Percentiles rank a stretch among this genome's conserved stretches.
Conservation (phyloP, 2,113 vertebrate genomes). For the Periophthalmodon schlosseri region DNA sequence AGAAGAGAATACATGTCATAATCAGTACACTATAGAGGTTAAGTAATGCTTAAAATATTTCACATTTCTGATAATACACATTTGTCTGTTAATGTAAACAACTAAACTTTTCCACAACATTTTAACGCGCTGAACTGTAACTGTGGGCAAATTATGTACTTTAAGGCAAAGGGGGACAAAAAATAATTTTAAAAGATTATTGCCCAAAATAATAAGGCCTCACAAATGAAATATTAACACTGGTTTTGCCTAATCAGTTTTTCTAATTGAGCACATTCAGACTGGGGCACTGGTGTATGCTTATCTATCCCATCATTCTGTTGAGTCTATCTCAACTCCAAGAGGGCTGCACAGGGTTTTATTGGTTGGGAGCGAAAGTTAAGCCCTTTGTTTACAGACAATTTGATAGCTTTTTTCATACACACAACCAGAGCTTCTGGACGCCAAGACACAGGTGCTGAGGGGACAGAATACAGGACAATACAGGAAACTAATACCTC, state of each 20-base stretch:
- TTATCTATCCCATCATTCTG: conserved; percentile 23
- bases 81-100: not conserved
- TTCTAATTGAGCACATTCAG: conserved; percentile 53
- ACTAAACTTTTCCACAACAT: not conserved
- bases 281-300: conserved; percentile 3
- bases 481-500: not conserved
- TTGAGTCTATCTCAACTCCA: conserved; percentile 28
- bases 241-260: conserved; percentile 9
- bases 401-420: conserved; percentile 22
- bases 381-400: conserved; percentile 54
- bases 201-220: not conserved
- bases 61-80: not conserved
- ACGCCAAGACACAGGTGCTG: not conserved
- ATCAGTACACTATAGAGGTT: too few relatives aligned
- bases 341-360: conserved; percentile 33
- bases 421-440: conserved; percentile 21
- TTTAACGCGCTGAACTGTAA: not conserved
- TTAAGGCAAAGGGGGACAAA: conserved; percentile 60
- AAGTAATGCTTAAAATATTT: not conserved
- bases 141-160: conserved; percentile 16
- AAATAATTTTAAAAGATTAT: not conserved
- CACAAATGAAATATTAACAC: conserved; percentile 17
- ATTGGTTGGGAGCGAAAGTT: conserved; percentile 35
- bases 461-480: not conserved
- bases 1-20: too few relatives aligned